Base-by-base conservation (phyloP, 1,140 invertebrate species). In the Adelges cooleyi region DNA sequence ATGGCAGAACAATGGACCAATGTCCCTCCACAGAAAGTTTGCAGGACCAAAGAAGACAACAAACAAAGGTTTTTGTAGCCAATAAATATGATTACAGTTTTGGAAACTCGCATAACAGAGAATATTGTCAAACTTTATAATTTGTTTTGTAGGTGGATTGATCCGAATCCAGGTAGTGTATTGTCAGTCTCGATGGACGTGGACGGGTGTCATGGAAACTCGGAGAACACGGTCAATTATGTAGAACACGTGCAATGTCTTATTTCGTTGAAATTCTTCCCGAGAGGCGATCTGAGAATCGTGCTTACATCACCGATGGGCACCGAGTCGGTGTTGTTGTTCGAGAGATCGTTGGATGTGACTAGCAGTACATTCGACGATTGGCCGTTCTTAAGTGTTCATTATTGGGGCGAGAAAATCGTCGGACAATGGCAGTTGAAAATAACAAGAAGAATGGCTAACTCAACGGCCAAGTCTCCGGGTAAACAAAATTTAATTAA, bases 321-420 rank as follows among this genome's bases (percentile, higher is more conserved):
- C 15, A 93, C 90, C 0, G 87, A 86, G 0, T 92, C 89, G 5
- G 89, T 87, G 0, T 77, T 97, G 48, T 77, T 98, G 13, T 92
- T 90, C 72, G 89, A 92, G 73, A 80, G 95, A 68, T 89, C 89
- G 2, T 78, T 90, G 54, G 95, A 98, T 75, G 86, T 92, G n/a
- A 82, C 89, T 38, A 87, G 85, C 70, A 91, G 90, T 5, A 95
- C 92, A 70, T 96, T 97, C 73, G 90, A 95, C 73, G 90, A 96
- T 73, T 98, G 95, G 90, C 92, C 92, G 15, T 99, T 99, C 80
- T 81, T 98, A 69, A 93, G 91, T 68, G 92, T 98, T 1, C 95
- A 98, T 71, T 94, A 87, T 71, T 98, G 95, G 94, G 93, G 93
- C 9, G 95, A 98, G 74, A 87, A 88, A 71, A 92, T 86, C 6